Evolutionary conservation across 2,113 vertebrate genomes (phyloP).

Genomic region (Proteles cristata): DNA sequence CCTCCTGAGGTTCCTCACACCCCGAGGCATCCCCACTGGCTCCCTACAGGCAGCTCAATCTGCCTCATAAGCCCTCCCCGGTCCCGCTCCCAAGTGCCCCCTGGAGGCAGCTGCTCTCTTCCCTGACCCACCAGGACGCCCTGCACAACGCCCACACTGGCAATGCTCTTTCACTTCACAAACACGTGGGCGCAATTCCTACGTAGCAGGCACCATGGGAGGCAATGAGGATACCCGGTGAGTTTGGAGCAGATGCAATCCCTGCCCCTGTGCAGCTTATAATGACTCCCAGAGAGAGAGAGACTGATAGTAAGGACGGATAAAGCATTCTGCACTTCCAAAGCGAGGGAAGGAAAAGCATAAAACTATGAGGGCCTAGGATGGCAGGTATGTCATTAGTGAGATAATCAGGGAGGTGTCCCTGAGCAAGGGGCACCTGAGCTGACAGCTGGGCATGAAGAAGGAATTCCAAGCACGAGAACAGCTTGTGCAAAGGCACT

Average conservation of each 20-base stretch:
- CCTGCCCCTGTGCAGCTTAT: neutral
- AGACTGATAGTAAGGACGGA: neutral
- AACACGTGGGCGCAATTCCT: neutral
- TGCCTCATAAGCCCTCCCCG: neutral
- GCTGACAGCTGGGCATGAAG: neutral
- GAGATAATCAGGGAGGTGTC: accelerated
- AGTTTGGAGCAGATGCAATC: neutral
- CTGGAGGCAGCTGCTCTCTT: neutral
- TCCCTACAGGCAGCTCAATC: neutral
- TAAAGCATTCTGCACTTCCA: neutral
- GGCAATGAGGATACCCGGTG: neutral
- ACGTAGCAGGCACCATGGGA: accelerated
- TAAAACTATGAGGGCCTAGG: neutral
- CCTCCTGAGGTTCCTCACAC: accelerated
- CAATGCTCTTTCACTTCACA: accelerated
- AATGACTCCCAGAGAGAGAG: neutral
- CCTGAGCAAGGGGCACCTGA: neutral
- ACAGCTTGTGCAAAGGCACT: neutral
- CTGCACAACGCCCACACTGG: neutral
- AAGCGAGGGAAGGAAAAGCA: neutral
- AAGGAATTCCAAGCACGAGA: neutral
- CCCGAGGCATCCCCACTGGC: accelerated
- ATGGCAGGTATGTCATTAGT: neutral
- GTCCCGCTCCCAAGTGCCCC: neutral
- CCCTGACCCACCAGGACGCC: neutral